Conservation (phyloP, 1,140 invertebrate species). For the Nasonia giraulti region DNA sequence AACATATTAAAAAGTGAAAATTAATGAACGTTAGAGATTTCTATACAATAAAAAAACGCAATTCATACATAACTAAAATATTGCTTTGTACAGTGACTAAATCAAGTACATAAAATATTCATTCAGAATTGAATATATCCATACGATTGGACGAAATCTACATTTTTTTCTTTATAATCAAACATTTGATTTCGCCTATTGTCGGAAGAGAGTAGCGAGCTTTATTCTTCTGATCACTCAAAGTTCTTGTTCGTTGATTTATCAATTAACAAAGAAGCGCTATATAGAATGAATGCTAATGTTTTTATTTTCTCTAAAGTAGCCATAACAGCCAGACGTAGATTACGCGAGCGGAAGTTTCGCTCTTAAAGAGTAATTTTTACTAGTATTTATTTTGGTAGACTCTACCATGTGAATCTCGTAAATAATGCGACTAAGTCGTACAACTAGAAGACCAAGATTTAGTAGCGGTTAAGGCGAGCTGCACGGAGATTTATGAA, state of each 20-base stretch:
- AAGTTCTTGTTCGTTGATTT: not conserved
- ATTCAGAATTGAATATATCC: not conserved
- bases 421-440: slow-evolving; percentile 39
- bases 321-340: slow-evolving; percentile 28
- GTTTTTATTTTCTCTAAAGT: slow-evolving; percentile 6
- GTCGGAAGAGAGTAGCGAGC: not conserved
- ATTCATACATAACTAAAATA: not conserved
- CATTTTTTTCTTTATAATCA: not conserved
- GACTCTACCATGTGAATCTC: slow-evolving; percentile 22
- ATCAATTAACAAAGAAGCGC: not conserved
- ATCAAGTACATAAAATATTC: not conserved
- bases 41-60: not conserved
- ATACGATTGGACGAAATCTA: not conserved
- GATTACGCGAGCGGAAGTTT: not conserved
- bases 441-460: slow-evolving; percentile 48
- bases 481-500: slow-evolving; percentile 46
- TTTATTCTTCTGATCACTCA: not conserved
- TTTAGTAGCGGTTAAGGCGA: slow-evolving; percentile 36
- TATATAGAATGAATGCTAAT: slow-evolving; percentile 6
- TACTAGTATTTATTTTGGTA: slow-evolving; percentile 14
- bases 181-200: slow-evolving; percentile 25
- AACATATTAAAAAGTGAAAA: not conserved
- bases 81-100: not conserved
- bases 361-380: slow-evolving; percentile 12
- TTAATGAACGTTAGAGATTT: not conserved